Percentiles rank a stretch among this genome's conserved stretches.
Conservation (phyloP, 2,888 invertebrate genomes). For the Periphyllus acericola region DNA sequence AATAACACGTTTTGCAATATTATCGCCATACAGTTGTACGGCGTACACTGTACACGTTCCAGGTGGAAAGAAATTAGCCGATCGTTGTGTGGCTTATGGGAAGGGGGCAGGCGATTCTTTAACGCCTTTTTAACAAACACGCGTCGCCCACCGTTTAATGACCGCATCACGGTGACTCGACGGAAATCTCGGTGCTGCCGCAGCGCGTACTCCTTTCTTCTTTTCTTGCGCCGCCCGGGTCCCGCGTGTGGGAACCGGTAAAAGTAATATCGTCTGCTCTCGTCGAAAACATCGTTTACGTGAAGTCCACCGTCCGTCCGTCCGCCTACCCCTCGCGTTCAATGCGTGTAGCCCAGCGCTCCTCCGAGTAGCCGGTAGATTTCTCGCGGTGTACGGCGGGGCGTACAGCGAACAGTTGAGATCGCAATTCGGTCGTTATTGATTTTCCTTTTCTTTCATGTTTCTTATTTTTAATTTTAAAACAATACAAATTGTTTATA, state of each 20-base stretch:
- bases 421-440: too few relatives aligned
- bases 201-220: not conserved
- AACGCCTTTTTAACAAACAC: conserved; percentile 1
- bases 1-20: too few relatives aligned
- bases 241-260: not conserved
- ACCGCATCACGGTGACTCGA: not conserved
- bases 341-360: not conserved
- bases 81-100: not conserved
- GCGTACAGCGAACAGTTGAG: too few relatives aligned
- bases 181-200: not conserved
- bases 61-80: not conserved
- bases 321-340: not conserved
- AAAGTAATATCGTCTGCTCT: not conserved
- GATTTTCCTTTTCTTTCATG: too few relatives aligned
- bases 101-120: not conserved
- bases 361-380: too few relatives aligned
- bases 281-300: not conserved
- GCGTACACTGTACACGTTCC: not conserved
- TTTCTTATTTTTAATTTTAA: too few relatives aligned
- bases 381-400: too few relatives aligned
- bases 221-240: not conserved
- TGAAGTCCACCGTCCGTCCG: not conserved
- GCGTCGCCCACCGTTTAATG: not conserved
- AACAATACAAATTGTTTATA: too few relatives aligned
- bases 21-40: too few relatives aligned